A percentile compares a stretch with the other conserved stretches of the same genome.
Evolutionary conservation across 2,113 vertebrate species (phyloP).

Genomic region (Felis catus): F.catus_Fca126_mat1.0 CM031412.1:163436501-163437000

Average conservation of each 20-base stretch:
- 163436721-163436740: background rate
- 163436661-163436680: background rate
- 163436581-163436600: background rate
- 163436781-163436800: background rate
- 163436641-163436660: background rate
- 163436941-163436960: background rate
- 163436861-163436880: background rate
- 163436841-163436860: background rate
- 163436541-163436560: background rate
- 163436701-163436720: background rate
- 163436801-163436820: background rate
- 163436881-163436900: background rate
- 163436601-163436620: background rate
- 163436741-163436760: fast-evolving
- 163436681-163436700: background rate
- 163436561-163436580: background rate
- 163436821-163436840: background rate
- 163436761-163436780: background rate
- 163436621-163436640: slow-evolving; percentile 27
- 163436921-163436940: background rate
- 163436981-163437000: background rate
- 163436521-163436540: background rate
- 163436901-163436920: background rate
- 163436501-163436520: background rate
- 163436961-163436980: background rate